Evolutionary conservation across 2,888 invertebrate species (phyloP).

Genomic region (Netelia fuscicornis): DNA sequence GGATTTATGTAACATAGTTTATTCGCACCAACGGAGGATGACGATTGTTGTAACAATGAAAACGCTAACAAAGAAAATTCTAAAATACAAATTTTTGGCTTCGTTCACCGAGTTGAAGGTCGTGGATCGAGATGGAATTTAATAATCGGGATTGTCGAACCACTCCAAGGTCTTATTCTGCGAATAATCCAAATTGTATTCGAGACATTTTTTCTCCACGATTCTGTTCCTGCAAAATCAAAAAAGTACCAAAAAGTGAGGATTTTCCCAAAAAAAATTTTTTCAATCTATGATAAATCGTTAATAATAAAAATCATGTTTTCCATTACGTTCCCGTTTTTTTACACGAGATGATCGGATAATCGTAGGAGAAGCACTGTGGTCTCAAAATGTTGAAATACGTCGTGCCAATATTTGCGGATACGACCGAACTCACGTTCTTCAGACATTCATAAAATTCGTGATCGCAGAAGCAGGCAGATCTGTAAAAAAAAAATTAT

Average conservation of each 20-base stretch:
- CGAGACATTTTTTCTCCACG: conserved; percentile 84
- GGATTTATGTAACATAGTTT: neutral
- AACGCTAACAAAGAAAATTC: conserved; percentile 78
- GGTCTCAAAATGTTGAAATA: conserved; percentile 91
- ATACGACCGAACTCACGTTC: conserved; percentile 86
- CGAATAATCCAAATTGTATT: conserved; percentile 86
- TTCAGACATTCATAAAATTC: conserved; percentile 89
- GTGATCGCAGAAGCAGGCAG: conserved; percentile 90
- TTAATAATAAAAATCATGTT: conserved; percentile 69
- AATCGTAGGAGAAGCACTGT: conserved; percentile 88
- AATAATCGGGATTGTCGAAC: conserved; percentile 86
- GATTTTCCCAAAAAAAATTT: neutral
- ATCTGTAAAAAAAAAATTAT: conserved; percentile 84
- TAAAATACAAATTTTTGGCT: neutral
- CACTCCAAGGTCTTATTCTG: conserved; percentile 87
- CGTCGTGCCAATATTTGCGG: conserved; percentile 88
- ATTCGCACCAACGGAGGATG: neutral
- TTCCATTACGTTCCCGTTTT: conserved; percentile 71
- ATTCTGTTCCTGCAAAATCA: conserved; percentile 52
- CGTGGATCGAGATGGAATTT: neutral
- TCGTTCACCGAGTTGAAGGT: neutral
- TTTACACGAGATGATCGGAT: conserved; percentile 72
- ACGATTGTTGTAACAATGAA: neutral
- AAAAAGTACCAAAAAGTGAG: neutral
- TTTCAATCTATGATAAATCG: neutral